A percentile compares a stretch with the other conserved stretches of the same genome.
Conservation (phyloP, 2,113 vertebrate genomes). For the Anguilla japonica region DNA sequence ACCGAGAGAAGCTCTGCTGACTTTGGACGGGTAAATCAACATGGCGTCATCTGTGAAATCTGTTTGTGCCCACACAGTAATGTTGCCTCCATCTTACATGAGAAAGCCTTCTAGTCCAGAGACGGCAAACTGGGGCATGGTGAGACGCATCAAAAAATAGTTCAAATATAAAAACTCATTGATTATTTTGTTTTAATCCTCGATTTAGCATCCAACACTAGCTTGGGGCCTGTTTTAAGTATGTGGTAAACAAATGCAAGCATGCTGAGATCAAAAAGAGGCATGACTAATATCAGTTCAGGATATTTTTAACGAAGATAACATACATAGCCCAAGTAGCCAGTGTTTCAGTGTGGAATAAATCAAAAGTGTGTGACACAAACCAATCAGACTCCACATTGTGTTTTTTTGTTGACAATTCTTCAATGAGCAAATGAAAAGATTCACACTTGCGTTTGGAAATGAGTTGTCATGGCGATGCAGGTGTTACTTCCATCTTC, state of each 20-base stretch:
- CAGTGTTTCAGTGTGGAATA: not conserved
- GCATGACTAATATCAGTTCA: not conserved
- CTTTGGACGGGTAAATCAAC: slow-evolving; percentile 19
- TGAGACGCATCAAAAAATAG: not conserved
- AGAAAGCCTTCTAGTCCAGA: slow-evolving; percentile 2
- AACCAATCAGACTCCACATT: too few species aligned
- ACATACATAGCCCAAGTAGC: not conserved
- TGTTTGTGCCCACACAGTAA: not conserved
- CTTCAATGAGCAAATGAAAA: too few species aligned
- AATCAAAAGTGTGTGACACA: too few species aligned
- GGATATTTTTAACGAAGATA: not conserved
- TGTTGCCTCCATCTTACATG: not conserved
- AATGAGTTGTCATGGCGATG: too few species aligned
- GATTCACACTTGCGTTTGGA: too few species aligned
- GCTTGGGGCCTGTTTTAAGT: not conserved
- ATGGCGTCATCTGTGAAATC: not conserved
- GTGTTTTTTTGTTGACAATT: too few species aligned
- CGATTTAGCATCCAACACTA: not conserved
- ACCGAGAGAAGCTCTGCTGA: not conserved
- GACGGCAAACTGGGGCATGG: slow-evolving; percentile 9
- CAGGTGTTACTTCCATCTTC: too few species aligned
- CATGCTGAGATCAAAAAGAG: not conserved
- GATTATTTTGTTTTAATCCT: not conserved
- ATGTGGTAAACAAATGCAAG: not conserved
- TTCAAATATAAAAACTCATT: not conserved